These are phyloP conservation scores for Forficula auricularia DNA, from an alignment of 1,140 invertebrate species.

Conservation along the genomic window DNA sequence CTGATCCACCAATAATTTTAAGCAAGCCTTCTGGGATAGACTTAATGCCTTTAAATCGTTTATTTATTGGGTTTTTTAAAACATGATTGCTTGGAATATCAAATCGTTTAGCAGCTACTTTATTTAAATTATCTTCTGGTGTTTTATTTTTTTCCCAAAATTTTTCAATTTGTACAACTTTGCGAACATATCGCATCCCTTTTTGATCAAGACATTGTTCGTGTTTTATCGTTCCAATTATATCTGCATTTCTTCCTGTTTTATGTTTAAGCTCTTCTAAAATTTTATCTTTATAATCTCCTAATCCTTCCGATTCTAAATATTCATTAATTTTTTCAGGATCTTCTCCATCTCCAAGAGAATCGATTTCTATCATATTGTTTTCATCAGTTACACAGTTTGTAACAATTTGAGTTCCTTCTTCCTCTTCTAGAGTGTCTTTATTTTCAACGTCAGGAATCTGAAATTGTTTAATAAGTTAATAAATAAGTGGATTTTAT, in stretches of 20 bases:
- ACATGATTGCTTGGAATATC: no score
- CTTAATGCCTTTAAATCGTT: no score
- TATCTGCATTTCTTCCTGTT: constrained; percentile 23
- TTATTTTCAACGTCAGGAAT: not conserved
- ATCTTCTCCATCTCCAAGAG: not conserved
- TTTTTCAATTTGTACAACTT: constrained; percentile 34
- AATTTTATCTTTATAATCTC: not conserved
- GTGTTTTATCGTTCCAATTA: constrained; percentile 21
- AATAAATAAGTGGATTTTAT: no score
- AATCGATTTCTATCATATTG: not conserved
- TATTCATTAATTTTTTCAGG: not conserved
- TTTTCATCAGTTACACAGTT: no score
- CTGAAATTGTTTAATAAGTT: no score
- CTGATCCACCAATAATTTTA: no score
- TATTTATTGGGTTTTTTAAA: no score
- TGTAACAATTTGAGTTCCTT: not conserved
- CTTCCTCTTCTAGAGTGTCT: not conserved
- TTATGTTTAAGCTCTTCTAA: not conserved
- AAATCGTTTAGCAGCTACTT: no score
- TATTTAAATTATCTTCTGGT: no score
- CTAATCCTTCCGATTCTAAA: constrained; percentile 4
- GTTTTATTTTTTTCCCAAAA: constrained; percentile 26
- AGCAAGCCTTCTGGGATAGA: no score
- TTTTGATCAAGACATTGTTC: constrained; percentile 31
- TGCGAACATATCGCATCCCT: constrained; percentile 30